Percentiles rank a stretch among this genome's conserved stretches.
phyloP scores from a whole-genome alignment of 2,888 invertebrate species.

The Petrophora chlorosata region DNA sequence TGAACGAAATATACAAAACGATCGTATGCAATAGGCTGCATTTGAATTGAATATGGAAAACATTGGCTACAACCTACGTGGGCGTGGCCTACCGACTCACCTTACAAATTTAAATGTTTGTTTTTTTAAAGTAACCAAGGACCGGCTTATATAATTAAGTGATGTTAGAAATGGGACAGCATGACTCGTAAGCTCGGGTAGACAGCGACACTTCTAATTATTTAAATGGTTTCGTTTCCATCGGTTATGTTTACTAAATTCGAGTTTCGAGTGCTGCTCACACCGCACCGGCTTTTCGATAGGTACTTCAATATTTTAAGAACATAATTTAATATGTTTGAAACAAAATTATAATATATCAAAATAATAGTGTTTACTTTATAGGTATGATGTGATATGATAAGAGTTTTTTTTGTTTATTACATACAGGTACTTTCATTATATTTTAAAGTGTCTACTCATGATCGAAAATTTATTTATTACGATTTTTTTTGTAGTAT shows the following conservation, averaged over 20 bases:
- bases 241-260: background rate
- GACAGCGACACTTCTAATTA: constrained; percentile 41
- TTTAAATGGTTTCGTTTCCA: constrained; percentile 36
- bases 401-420: too few species aligned
- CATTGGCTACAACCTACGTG: constrained; percentile 43
- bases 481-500: too few species aligned
- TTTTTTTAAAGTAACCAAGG: constrained; percentile 47
- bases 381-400: too few species aligned
- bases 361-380: too few species aligned
- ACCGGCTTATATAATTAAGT: constrained; percentile 47
- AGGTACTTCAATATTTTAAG: too few species aligned
- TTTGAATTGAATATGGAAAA: constrained; percentile 68
- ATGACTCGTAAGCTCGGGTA: constrained; percentile 40
- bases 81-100: constrained; percentile 49
- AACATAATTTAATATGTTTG: too few species aligned
- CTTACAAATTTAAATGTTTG: constrained; percentile 56
- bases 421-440: too few species aligned
- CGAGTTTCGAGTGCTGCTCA: too few species aligned
- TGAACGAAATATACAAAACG: constrained; percentile 26
- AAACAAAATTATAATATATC: too few species aligned
- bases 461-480: too few species aligned
- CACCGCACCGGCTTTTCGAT: too few species aligned
- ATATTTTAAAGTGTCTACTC: too few species aligned
- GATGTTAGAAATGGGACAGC: constrained; percentile 32
- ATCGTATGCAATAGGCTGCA: constrained; percentile 42